Evolutionary conservation across 2,113 vertebrate species (phyloP), one percentile per base, ranked within the genome.

Genomic region (Sphaerodactylus townsendi): DNA sequence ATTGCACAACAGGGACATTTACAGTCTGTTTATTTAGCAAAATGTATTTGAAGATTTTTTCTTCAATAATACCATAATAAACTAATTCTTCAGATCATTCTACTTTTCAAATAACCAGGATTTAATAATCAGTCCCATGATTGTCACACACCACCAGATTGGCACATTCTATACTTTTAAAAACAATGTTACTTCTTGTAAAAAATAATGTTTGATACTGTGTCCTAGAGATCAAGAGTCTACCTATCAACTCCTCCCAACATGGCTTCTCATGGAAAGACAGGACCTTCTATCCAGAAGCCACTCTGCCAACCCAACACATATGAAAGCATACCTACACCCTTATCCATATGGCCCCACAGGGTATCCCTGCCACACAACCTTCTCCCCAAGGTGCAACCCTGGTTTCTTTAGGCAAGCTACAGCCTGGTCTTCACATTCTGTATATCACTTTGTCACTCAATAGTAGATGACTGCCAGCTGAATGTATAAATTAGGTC

Each of bases 1-100:
- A 62, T 19, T 87, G 70, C 83, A 83, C 71, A 87, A 68, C 37
- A 64, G 76, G 88, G 73, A 91, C 69, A 93, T 91, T 87, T 84
- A 94, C 28, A 81, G 93, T 65, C 75, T 85, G 84, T 96, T 97
- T 96, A 96, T 96, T 96, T 96, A 96, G 87, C 88, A 96, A 95
- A 94, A 94, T 86, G 89, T 93, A 94, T 82, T 91, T 90, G 70
- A 93, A 91, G 82, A 85, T 64, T 53, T 85, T 91, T 89, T 93
- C 86, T 88, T 88, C 91, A 91, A 93, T 92, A 90, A 19, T 77
- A 93, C 44, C 91, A 53, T 79, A 88, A 89, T 21, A 73, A 2
- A 77, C 37, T 68, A 86, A 15, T 85, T 90, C 41, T 80, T 83
- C 3, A 88, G 48, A 83, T 39, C 35, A 87, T 87, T 65, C 17